Conservation (phyloP, 2,113 vertebrate species). For the Lophius piscatorius region DNA sequence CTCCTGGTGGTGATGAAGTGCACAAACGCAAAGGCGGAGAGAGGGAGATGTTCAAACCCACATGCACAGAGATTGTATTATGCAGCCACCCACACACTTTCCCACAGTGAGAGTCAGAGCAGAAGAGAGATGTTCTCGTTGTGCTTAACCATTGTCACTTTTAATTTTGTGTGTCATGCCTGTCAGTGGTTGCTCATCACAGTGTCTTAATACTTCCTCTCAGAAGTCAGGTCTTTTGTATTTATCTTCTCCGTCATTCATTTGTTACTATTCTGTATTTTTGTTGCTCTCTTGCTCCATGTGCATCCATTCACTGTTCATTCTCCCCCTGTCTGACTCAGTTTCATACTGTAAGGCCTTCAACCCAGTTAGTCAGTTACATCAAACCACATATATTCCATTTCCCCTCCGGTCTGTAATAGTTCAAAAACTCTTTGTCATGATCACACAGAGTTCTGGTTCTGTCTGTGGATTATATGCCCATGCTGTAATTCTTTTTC, state of each 20-base stretch:
- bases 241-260: background rate
- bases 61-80: background rate
- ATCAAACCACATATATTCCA: conserved; percentile 5
- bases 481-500: background rate
- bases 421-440: conserved; percentile 9
- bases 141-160: conserved; percentile 34
- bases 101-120: conserved; percentile 35
- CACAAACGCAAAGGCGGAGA: background rate
- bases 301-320: no score
- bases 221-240: conserved; percentile 1
- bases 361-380: conserved; percentile 9
- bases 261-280: background rate
- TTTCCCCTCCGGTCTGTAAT: conserved; percentile 2
- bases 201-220: background rate
- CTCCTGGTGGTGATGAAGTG: background rate
- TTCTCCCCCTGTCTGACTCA: background rate
- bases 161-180: conserved; percentile 24
- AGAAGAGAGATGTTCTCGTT: conserved; percentile 23
- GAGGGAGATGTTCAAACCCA: conserved; percentile 10
- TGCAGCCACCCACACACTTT: conserved; percentile 4
- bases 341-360: conserved; percentile 10
- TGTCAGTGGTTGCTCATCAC: conserved; percentile 23
- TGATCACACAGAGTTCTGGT: background rate
- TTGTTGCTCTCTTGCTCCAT: conserved; percentile 2
- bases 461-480: no score